phyloP scores from a whole-genome alignment of 2,888 invertebrate genomes.

The Gastrophysa polygoni region DNA sequence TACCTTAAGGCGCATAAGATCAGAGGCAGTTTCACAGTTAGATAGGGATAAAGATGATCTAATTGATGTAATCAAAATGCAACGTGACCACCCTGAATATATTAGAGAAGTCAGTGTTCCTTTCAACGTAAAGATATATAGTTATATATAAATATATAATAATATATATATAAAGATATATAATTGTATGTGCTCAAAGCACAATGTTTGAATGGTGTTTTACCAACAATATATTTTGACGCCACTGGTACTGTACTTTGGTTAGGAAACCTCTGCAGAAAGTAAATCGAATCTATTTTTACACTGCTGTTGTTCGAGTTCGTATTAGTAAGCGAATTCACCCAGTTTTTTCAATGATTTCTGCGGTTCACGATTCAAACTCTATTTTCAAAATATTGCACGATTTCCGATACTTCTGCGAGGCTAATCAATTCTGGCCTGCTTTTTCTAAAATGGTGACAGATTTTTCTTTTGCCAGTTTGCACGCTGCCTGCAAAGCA shows the following conservation, averaged over 20 bases:
- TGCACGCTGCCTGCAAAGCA: constrained; percentile 27
- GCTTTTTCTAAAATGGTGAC: constrained; percentile 27
- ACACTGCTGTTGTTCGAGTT: constrained; percentile 22
- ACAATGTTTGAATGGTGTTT: neutral
- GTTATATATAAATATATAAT: too few relatives aligned
- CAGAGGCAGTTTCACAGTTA: neutral
- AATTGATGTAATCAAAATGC: constrained; percentile 6
- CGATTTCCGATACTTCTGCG: constrained; percentile 27
- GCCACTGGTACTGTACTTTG: constrained; percentile 29
- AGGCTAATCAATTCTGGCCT: constrained; percentile 29
- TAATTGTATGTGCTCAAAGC: constrained; percentile 25
- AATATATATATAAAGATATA: too few relatives aligned
- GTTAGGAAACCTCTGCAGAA: constrained; percentile 22
- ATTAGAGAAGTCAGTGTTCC: neutral
- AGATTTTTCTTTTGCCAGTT: constrained; percentile 31
- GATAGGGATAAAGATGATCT: constrained; percentile 16
- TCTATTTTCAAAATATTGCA: constrained; percentile 28
- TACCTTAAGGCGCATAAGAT: constrained; percentile 2
- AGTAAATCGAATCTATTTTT: constrained; percentile 25
- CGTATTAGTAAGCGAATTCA: constrained; percentile 20
- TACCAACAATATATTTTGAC: constrained; percentile 34
- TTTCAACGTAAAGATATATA: constrained; percentile 11
- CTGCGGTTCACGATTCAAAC: constrained; percentile 25
- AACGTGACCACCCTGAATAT: constrained; percentile 1
- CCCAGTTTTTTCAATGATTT: constrained; percentile 31